phyloP scores from a whole-genome alignment of 2,888 invertebrate species.

The Scaptomyza tumidula region DNA sequence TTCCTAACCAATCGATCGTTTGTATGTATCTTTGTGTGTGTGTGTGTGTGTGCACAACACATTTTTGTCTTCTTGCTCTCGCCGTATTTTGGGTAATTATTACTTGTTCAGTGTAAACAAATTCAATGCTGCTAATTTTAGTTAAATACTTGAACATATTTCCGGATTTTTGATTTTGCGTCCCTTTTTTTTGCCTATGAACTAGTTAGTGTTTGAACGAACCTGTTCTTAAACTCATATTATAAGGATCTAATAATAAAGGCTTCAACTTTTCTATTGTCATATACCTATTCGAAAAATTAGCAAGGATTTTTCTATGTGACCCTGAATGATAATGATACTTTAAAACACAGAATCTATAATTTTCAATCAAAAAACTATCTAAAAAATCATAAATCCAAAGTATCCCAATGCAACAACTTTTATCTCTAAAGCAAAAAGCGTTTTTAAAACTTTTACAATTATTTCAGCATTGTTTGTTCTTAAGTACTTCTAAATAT shows the following conservation, averaged over 20 bases:
- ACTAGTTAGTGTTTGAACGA: background rate
- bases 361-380: no score
- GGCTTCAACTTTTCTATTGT: no score
- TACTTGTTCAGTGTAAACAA: constrained; percentile 76
- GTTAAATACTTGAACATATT: constrained; percentile 52
- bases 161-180: constrained; percentile 37
- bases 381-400: no score
- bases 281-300: no score
- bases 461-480: no score
- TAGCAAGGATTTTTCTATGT: no score
- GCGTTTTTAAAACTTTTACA: constrained; percentile 5
- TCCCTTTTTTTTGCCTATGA: constrained; percentile 33
- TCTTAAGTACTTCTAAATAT: background rate
- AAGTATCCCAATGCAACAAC: background rate
- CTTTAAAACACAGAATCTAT: no score
- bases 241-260: no score
- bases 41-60: constrained; percentile 16
- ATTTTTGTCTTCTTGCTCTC: constrained; percentile 60
- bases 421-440: background rate
- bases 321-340: no score
- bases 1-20: constrained; percentile 28
- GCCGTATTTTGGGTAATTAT: constrained; percentile 78
- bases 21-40: background rate
- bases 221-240: no score
- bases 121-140: constrained; percentile 67